Evolutionary conservation across 2,113 vertebrate species (phyloP), one percentile per base, ranked within the genome.

Genomic region (Odocoileus hemionus): DNA sequence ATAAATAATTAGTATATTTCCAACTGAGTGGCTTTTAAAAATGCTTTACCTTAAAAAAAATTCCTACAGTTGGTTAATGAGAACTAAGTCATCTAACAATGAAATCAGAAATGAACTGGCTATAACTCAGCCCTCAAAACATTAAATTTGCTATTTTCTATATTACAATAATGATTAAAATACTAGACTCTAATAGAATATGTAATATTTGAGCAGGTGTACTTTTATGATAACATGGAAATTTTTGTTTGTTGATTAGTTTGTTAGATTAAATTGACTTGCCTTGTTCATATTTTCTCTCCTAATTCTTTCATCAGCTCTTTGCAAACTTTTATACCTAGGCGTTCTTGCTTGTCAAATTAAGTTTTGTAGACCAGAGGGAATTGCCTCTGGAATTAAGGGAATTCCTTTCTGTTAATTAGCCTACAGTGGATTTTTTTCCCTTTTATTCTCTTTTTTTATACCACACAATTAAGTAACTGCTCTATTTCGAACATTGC

Each of bases 161-260:
- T 58, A 30, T 95, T 90, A 70, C 61, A 91, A 86, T 47, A 91
- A 90, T 74, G 28, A 80, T 91, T 55, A 39, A 74, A 89, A 76
- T 96, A 64, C 45, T 88, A n/a, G 30, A 57, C 19, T 57, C 36
- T 93, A 55, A 64, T 33, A 89, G 58, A 76, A 60, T 80, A 82
- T 12, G 19, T 54, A 84, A 45, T 47, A 93, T 87, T 80, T 83
- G 9, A 82, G 19, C 60, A 52, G 43, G 8, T 96, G 23, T 64
- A 79, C 54, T 76, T 97, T 93, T 82, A 61, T 67, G 50, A 92
- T 80, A 91, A 93, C 54, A 86, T 58, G 43, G 86, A 90, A 52
- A 86, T 43, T 64, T 36, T 57, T 67, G 8, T 87, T 85, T 80
- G 47, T 79, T 70, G 43, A 84, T 92, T 84, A 33, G 28, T 79